A percentile compares a stretch with the other conserved stretches of the same genome.
phyloP scores from a whole-genome alignment of 2,797 vertebrate species.

The Crenuchus spilurus region DNA sequence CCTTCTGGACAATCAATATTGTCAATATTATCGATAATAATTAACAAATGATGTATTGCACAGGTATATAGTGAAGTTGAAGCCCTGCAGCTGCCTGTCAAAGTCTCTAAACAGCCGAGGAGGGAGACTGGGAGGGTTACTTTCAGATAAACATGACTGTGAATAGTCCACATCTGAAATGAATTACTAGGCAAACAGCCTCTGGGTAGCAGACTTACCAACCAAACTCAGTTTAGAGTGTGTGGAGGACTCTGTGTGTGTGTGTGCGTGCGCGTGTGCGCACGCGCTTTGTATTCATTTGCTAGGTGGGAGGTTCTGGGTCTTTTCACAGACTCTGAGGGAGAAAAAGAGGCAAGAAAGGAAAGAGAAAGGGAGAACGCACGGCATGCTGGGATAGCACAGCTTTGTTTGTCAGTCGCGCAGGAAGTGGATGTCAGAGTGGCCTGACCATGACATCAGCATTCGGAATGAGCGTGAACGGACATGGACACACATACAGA shows the following conservation, averaged over 20 bases:
- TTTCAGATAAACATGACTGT: slow-evolving; percentile 84
- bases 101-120: not conserved
- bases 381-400: slow-evolving; percentile 79
- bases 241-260: slow-evolving; percentile 60
- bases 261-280: slow-evolving; percentile 76
- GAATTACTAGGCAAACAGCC: slow-evolving; percentile 85
- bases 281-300: slow-evolving; percentile 68
- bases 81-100: not conserved
- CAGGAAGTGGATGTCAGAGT: slow-evolving; percentile 81
- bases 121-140: slow-evolving; percentile 66
- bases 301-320: slow-evolving; percentile 79
- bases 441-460: slow-evolving; percentile 74
- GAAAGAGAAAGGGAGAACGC: slow-evolving; percentile 77
- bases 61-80: not conserved
- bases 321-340: slow-evolving; percentile 72
- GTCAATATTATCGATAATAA: not conserved
- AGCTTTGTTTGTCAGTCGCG: slow-evolving; percentile 81
- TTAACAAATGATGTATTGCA: not conserved
- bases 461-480: slow-evolving; percentile 67
- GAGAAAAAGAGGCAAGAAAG: slow-evolving; percentile 26
- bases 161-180: slow-evolving; percentile 82
- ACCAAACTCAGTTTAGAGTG: slow-evolving; percentile 76
- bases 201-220: slow-evolving; percentile 78
- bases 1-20: not conserved
- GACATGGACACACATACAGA: not conserved